Evolutionary conservation across 2,888 invertebrate genomes (phyloP).

Genomic region (Drosophila falleni): DNA sequence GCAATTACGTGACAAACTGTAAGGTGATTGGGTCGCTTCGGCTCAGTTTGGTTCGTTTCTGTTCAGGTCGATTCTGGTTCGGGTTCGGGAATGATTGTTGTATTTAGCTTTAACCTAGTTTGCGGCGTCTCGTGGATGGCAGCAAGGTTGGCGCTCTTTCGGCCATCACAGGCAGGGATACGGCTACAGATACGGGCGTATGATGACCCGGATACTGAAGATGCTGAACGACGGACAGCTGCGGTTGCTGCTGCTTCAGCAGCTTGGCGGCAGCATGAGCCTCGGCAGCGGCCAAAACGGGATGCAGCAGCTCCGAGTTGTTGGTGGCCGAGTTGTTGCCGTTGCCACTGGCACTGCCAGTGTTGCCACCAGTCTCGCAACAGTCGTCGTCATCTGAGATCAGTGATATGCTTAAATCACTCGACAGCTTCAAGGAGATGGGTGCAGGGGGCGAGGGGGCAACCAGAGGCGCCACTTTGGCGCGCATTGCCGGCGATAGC

Average conservation of each 20-base stretch:
- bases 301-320: conserved; percentile 40
- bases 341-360: conserved; percentile 14
- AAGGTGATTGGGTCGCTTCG: not conserved
- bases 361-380: conserved; percentile 54
- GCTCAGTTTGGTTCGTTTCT: no score
- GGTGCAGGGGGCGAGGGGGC: conserved; percentile 75
- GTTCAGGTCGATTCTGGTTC: not conserved
- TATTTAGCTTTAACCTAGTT: conserved; percentile 55
- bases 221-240: conserved; percentile 74
- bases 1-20: not conserved
- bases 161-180: conserved; percentile 64
- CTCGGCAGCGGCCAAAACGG: conserved; percentile 44
- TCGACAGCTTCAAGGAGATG: conserved; percentile 80
- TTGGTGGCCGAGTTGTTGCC: not conserved
- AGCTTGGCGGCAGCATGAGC: conserved; percentile 68
- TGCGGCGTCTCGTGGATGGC: conserved; percentile 61
- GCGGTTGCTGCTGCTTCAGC: conserved; percentile 77
- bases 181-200: conserved; percentile 27
- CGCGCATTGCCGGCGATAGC: conserved; percentile 70
- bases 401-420: conserved; percentile 84
- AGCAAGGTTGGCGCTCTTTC: conserved; percentile 29
- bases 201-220: conserved; percentile 68
- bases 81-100: conserved; percentile 55
- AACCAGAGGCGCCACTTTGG: conserved; percentile 70
- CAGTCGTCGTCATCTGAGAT: conserved; percentile 84